phyloP scores from a whole-genome alignment of 2,888 invertebrate species.

The Caenorhabditis sulstoni region DNA sequence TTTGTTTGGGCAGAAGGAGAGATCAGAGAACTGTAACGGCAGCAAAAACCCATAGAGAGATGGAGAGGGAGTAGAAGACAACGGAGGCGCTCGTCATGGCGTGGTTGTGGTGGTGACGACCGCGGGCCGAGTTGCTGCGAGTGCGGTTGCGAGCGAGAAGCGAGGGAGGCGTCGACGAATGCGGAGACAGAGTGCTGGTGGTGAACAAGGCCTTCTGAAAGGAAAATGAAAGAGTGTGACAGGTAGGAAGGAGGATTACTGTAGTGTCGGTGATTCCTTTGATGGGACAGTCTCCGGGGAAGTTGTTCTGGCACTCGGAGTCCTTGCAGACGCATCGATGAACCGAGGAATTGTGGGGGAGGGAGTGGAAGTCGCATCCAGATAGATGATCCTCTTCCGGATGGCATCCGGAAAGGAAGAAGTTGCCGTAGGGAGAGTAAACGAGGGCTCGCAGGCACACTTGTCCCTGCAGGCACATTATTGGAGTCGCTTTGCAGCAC shows the following conservation, averaged over 20 bases:
- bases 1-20: constrained; percentile 8
- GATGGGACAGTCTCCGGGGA: constrained; percentile 63
- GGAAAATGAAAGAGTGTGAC: no score
- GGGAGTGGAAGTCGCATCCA: constrained; percentile 61
- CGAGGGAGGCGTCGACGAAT: constrained; percentile 44
- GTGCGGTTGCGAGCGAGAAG: constrained; percentile 49
- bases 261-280: constrained; percentile 39
- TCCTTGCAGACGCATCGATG: constrained; percentile 65
- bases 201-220: constrained; percentile 33
- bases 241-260: neutral
- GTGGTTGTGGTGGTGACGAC: constrained; percentile 54
- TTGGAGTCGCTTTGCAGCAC: constrained; percentile 61
- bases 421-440: constrained; percentile 61
- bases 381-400: constrained; percentile 61
- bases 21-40: constrained; percentile 27
- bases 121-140: constrained; percentile 16
- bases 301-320: constrained; percentile 60
- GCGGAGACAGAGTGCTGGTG: constrained; percentile 15
- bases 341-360: constrained; percentile 66
- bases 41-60: no score
- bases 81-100: constrained; percentile 27
- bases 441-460: constrained; percentile 66
- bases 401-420: constrained; percentile 68
- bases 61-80: neutral
- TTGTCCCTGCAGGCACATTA: constrained; percentile 41